Base-by-base conservation (phyloP, 37 sponge, comb jelly and placozoan genomes). In the Beroe ovata region DNA sequence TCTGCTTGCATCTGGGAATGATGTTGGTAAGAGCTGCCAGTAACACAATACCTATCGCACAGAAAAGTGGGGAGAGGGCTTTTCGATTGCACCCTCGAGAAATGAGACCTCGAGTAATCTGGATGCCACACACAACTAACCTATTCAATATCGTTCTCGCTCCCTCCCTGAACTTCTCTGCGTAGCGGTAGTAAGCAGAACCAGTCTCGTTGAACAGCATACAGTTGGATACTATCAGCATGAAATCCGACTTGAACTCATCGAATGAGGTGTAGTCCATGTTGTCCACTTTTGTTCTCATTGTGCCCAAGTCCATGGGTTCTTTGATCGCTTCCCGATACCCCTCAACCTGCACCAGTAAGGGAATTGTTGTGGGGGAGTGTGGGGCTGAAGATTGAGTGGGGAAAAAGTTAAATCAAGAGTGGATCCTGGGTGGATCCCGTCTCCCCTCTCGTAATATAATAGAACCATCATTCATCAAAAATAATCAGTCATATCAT, bases 261-360 rank as follows among this genome's bases (percentile, higher is more conserved):
- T 93, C 92, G 38, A 98, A 39, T 25, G 71, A 90, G 22, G 36
- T 36, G 90, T 98, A 98, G 29, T 89, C 60, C 61, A 91, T 91
- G 32, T 60, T 39, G 22, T 94, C 94, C 11, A 95, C 64, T 89
- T 95, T 95, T 59, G 69, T 62, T 33, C 84, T 32, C 93, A 98
- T 96, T 19, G 96, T 96, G 39, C 89, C 60, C 35, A 98, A 90
- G 77, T 98, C 99, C 95, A 98, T 98, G 14, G 99, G 99, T 4
- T 92, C 60, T 40, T 92, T 91, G 59, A 98, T 96, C 39, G 94
- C 94, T 36, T 96, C 94, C 23, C 91, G 88, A 60, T 98, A 98
- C 89, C 96, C 99, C 0, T 92, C 92, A 0, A 96, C 99, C 99
- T 98, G 72, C 22, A n/a, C n/a, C n/a, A n/a, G n/a, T n/a, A n/a